Evolutionary conservation across 2,797 vertebrate species (phyloP), one percentile per base, ranked within the genome.

Genomic region (Sarcoramphus papa): DNA sequence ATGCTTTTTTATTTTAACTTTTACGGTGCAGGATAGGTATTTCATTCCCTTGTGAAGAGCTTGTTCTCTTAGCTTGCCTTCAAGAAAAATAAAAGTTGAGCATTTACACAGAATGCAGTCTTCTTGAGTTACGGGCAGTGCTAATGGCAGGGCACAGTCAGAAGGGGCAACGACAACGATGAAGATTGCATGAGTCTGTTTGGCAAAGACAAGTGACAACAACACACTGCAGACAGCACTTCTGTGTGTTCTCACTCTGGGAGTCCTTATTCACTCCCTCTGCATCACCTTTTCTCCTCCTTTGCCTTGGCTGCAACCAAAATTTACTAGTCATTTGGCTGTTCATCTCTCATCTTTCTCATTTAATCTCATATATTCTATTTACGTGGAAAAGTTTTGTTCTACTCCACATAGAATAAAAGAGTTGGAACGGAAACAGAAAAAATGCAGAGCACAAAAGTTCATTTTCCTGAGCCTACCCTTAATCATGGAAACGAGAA

Each of bases 91-190:
- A 37, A 5, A 88, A 90, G 10, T 25, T 73, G 23, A 86, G 27
- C 0, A 0, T n/a, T 72, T 73, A 62, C 18, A 63, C 5, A n/a
- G 48, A 87, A 79, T 0, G 0, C 5, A 31, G 14, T 37, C 30
- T 56, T 83, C 37, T 18, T 68, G 51, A 5, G 2, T 47, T 64
- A 53, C 28, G 12, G 35, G 33, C 63, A 73, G n/a, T 9, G 33
- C 40, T 84, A 80, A 59, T 2, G 9, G 51, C 25, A 80, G 48
- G 57, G 33, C n/a, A 67, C 10, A 41, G 64, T n/a, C 33, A 70
- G 64, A 73, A 94, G 27, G 28, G 17, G 64, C 41, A 72, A 10
- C 0, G 0, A 37, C 31, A 83, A 77, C 0, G 1, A 21, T 30
- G 16, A 77, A 27, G 27, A 89, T 6, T 67, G 27, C 17, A 50